Conservation (phyloP, 2,797 vertebrate genomes). For the Eidolon dupreanum region DNA sequence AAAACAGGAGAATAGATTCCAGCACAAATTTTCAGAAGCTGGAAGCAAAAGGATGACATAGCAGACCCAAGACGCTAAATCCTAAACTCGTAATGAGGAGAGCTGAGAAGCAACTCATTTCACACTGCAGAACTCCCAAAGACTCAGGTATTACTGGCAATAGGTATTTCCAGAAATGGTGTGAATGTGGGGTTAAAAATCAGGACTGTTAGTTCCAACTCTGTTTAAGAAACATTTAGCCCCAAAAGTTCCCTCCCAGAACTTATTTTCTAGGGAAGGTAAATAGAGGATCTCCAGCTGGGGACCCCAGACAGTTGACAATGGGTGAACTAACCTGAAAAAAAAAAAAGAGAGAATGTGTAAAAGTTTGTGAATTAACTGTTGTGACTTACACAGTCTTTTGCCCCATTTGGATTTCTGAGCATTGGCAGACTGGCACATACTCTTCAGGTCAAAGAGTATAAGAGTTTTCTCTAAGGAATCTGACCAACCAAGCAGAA, state of each 20-base stretch:
- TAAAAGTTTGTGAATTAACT: not conserved
- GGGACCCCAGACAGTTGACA: not conserved
- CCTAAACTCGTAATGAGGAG: not conserved
- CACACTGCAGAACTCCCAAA: not conserved
- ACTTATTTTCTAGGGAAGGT: not conserved
- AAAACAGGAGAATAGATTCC: slow-evolving; percentile 27
- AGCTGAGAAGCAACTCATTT: slow-evolving; percentile 15
- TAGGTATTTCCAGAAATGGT: not conserved
- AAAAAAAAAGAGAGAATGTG: not conserved
- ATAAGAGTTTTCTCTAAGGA: slow-evolving; percentile 42
- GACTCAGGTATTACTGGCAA: not conserved
- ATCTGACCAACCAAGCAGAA: not conserved
- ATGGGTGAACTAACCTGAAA: not conserved
- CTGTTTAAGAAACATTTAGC: not conserved
- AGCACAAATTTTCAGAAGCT: slow-evolving; percentile 55
- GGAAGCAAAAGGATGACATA: slow-evolving; percentile 38
- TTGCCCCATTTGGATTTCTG: slow-evolving; percentile 48
- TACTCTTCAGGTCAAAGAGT: slow-evolving; percentile 57
- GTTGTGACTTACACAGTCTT: not conserved
- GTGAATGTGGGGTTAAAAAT: not conserved
- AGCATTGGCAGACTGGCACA: slow-evolving; percentile 31
- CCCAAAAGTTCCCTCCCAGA: not conserved
- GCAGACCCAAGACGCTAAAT: slow-evolving; percentile 25
- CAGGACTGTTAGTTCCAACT: not conserved
- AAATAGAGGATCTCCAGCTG: not conserved